Evolutionary conservation across 2,888 invertebrate genomes (phyloP).

Genomic region (Molorchus minor): DNA sequence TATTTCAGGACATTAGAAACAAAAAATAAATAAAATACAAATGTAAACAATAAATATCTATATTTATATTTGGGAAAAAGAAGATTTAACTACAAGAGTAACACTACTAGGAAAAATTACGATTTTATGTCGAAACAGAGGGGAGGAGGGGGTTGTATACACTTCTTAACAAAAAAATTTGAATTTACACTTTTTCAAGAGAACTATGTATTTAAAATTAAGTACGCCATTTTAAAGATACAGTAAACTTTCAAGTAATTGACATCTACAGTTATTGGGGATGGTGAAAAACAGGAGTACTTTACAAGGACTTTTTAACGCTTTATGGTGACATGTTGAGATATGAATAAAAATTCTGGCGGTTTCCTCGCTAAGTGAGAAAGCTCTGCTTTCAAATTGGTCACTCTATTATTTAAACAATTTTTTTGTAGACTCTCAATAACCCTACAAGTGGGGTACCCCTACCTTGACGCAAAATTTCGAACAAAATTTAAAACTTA

Average conservation of each 20-base stretch:
- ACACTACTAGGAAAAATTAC: conserved; percentile 35
- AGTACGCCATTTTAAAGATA: conserved; percentile 34
- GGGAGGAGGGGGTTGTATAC: no score
- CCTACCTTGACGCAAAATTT: no score
- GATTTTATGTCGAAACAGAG: conserved; percentile 29
- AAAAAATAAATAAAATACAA: conserved; percentile 48
- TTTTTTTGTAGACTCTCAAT: no score
- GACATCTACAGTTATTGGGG: conserved; percentile 39
- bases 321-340: neutral
- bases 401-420: no score
- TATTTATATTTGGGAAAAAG: conserved; percentile 26
- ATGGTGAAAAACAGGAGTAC: neutral
- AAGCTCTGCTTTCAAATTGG: neutral
- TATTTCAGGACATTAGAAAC: conserved; percentile 51
- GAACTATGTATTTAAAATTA: conserved; percentile 35
- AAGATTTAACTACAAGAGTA: conserved; percentile 39
- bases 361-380: neutral
- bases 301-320: neutral
- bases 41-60: conserved; percentile 37
- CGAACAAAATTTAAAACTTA: no score
- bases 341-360: neutral
- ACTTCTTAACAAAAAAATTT: conserved; percentile 21
- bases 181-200: conserved; percentile 11
- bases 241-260: conserved; percentile 34
- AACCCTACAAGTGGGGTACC: no score